Conservation (phyloP, 53 echinoderm and acorn worm genomes). For the Zoroaster sp. region DNA sequence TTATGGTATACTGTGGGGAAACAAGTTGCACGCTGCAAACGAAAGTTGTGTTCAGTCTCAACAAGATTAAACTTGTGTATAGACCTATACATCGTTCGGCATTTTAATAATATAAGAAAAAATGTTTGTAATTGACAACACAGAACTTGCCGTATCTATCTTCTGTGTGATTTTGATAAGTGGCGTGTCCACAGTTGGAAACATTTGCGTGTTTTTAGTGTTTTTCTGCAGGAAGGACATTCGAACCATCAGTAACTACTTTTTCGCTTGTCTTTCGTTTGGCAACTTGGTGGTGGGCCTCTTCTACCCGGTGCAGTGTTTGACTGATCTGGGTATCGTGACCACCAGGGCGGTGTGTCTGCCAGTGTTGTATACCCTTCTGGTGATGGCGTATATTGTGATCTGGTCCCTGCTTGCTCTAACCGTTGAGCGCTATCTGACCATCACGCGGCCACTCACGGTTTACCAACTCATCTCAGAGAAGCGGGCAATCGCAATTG, state of each 20-base stretch:
- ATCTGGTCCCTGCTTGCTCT: conserved; percentile 15
- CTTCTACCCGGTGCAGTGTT: conserved; percentile 30
- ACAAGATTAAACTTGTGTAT: no score
- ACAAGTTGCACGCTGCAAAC: no score
- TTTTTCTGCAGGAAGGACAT: background rate
- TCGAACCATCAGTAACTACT: conserved; percentile 31
- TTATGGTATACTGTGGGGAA: no score
- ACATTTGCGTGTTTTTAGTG: background rate
- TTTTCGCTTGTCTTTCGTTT: background rate
- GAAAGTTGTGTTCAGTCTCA: no score
- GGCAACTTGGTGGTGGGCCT: conserved; percentile 19
- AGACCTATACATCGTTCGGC: no score
- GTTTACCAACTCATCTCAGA: background rate
- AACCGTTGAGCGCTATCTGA: conserved; percentile 48
- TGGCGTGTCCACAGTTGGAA: background rate
- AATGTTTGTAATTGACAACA: no score
- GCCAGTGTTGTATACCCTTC: conserved; percentile 4
- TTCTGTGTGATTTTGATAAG: background rate
- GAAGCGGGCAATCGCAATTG: background rate
- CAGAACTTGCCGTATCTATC: background rate
- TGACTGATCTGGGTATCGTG: conserved; percentile 1
- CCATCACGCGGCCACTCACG: conserved; percentile 11
- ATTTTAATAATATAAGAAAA: no score
- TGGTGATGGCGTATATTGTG: background rate
- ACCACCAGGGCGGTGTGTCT: background rate